Base-by-base conservation (phyloP, 2,797 vertebrate species). In the Pyrocephalus nanus region DNA sequence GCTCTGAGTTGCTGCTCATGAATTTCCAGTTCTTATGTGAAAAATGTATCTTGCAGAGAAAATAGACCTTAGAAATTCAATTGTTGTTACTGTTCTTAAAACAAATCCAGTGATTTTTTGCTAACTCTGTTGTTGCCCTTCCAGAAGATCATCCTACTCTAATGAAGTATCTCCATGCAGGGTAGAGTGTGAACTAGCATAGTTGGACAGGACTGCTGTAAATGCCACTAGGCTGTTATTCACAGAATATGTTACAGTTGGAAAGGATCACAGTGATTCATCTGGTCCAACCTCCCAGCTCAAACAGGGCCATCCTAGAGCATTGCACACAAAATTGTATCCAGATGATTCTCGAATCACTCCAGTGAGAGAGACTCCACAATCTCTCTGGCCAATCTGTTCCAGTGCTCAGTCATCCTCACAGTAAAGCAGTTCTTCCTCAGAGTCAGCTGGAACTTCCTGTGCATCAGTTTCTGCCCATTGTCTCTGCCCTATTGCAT, bases 381-480 rank as follows among this genome's bases (percentile, higher is more conserved):
- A 57, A 6, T 5, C 8, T 50, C 34, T 48, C 17, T 50, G 36
- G 19, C 11, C 7, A 65, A 1, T 2, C 23, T 70, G 25, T 64
- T 70, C 14, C n/a, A 34, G 14, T 64, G 11, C 17, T 27, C 11
- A 18, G 38, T n/a, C 42, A 29, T 3, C 9, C 27, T 6, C 42
- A 21, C 6, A 57, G 8, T n/a, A 12, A 57, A 43, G 50, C 15
- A 55, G 18, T 11, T 64, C 16, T 38, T 83, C 20, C 20, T 57
- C 3, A 0, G 27, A 34, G 38, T 71, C 1, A 0, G 12, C 4
- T 47, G n/a, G 25, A 30, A 22, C 12, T 45, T 45, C 15, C 15
- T 47, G 29, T 53, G 14, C 34, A n/a, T 66, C 40, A 19, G 8
- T 58, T 62, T 71, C 23, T 76, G 29, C n/a, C n/a, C 0, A 0